A percentile compares a stretch with the other conserved stretches of the same genome.
Conservation (phyloP, 2,113 vertebrate genomes). For the Urocitellus parryii region DNA sequence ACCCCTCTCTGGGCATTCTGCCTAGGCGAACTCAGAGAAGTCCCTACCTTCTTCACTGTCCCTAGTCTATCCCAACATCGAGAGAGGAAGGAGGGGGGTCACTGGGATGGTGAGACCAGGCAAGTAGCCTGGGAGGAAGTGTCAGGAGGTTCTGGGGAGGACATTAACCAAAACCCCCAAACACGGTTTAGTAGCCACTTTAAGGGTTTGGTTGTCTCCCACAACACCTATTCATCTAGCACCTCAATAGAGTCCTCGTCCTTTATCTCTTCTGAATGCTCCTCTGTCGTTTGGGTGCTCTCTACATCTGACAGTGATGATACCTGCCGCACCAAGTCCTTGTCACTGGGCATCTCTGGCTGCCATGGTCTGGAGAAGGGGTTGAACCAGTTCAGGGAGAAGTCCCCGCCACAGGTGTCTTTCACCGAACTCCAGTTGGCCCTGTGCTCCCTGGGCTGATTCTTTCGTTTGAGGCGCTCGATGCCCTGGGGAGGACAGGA, state of each 20-base stretch:
- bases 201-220: neutral
- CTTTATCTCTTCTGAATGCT: neutral
- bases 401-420: slow-evolving; percentile 90
- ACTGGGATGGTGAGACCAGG: neutral
- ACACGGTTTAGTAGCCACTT: accelerated
- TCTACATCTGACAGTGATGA: slow-evolving; percentile 58
- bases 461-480: slow-evolving; percentile 94
- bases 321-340: slow-evolving; percentile 84
- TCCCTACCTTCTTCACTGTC: neutral
- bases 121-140: accelerated
- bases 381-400: slow-evolving; percentile 93
- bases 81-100: neutral
- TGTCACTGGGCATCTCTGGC: slow-evolving; percentile 56
- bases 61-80: accelerated
- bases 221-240: neutral
- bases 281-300: neutral
- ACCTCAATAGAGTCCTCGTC: slow-evolving; percentile 20
- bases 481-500: slow-evolving; percentile 91
- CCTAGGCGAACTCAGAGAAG: neutral
- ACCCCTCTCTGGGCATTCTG: neutral
- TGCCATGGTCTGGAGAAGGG: slow-evolving; percentile 91
- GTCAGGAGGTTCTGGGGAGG: neutral
- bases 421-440: slow-evolving; percentile 90
- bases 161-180: accelerated
- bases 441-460: slow-evolving; percentile 90